These are phyloP conservation scores for Hoplodrina blanda DNA, from an alignment of 2,888 invertebrate genomes.

Conservation along the genomic window DNA sequence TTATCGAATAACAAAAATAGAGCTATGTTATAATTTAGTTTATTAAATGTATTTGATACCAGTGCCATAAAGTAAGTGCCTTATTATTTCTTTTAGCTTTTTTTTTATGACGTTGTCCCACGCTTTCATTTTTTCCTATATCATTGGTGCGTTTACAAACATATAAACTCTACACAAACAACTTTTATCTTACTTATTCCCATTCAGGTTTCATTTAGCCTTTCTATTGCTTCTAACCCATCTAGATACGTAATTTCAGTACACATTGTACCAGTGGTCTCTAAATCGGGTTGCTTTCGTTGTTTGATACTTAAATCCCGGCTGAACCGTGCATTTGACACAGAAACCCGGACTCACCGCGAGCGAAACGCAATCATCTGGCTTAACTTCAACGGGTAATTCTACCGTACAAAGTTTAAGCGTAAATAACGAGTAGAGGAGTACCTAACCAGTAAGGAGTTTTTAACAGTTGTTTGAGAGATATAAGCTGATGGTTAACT, in stretches of 20 bases:
- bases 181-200: background rate
- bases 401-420: constrained; percentile 46
- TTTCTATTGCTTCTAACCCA: constrained; percentile 6
- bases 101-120: too few species aligned
- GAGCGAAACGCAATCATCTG: constrained; percentile 49
- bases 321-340: constrained; percentile 51
- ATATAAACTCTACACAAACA: too few species aligned
- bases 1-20: too few species aligned
- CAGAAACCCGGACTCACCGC: constrained; percentile 43
- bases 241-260: constrained; percentile 4
- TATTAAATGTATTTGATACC: too few species aligned
- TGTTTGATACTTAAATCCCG: constrained; percentile 55
- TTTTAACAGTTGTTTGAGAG: constrained; percentile 29
- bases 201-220: background rate
- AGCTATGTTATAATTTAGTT: too few species aligned
- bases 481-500: constrained; percentile 17
- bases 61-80: too few species aligned
- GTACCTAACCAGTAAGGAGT: constrained; percentile 23
- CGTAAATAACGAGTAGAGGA: constrained; percentile 43
- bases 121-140: too few species aligned
- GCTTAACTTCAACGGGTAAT: constrained; percentile 52
- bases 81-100: too few species aligned
- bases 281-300: constrained; percentile 48
- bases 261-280: constrained; percentile 20
- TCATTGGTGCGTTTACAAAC: too few species aligned